Evolutionary conservation across 2,797 vertebrate species (phyloP).

Genomic region (Octomys mimax): DNA sequence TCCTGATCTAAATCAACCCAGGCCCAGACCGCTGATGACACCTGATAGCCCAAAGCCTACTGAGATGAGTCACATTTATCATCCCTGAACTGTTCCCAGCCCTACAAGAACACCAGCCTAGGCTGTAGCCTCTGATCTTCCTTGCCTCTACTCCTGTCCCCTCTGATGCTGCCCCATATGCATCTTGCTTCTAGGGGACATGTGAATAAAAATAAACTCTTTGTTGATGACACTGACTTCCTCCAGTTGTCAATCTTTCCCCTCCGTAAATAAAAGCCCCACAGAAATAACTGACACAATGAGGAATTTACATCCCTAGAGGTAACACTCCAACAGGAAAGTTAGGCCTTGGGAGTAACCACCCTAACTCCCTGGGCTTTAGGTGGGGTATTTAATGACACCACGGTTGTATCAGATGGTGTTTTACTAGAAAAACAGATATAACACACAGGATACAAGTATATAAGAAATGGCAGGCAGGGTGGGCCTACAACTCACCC

Average conservation of each 20-base stretch:
- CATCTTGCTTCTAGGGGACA: not conserved
- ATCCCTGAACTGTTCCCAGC: not conserved
- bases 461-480: not conserved
- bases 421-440: not conserved
- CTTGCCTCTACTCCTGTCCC: not conserved
- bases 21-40: not conserved
- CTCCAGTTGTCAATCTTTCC: not conserved
- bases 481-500: not conserved
- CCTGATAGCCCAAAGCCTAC: accelerated
- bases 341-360: accelerated
- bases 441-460: not conserved
- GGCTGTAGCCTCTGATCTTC: not conserved
- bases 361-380: accelerated
- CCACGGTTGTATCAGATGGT: not conserved
- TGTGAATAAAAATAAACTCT: not conserved
- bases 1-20: not conserved
- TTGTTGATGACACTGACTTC: not conserved
- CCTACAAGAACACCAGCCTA: not conserved
- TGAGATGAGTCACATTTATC: accelerated
- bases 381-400: not conserved
- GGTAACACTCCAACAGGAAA: not conserved
- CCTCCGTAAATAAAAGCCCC: not conserved
- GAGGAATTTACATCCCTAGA: accelerated
- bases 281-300: accelerated
- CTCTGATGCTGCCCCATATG: not conserved